Base-by-base conservation (phyloP, 2,113 vertebrate species). In the Callionymus lyra region DNA sequence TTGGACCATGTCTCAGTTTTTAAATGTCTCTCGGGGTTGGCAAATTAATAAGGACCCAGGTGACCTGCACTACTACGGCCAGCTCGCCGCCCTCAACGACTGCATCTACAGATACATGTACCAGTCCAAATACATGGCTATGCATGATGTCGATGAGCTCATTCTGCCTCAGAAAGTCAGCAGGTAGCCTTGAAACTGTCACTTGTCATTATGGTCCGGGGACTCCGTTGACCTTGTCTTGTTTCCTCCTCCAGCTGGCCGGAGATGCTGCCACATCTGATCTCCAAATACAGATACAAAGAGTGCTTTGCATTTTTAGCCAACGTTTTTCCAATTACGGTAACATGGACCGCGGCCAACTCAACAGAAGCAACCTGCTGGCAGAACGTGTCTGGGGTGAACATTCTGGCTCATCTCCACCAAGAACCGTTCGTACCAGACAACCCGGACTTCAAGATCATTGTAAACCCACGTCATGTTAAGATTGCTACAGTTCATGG, bases 91-190 rank as follows among this genome's bases (percentile, higher is more conserved):
- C 0, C 74, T 84, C 0, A 85, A 84, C n/a, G 81, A 82, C 16
- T 85, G 82, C 31, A 50, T 82, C 34, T 85, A 87, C 54, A 76
- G 83, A 47, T 57, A 73, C 38, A 86, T 85, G 82, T 68, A 69
- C 15, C 44, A 44, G 9, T 82, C 81, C 1, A 75, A 51, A 52
- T 85, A 80, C 6, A 51, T 84, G 38, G 54, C 87, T 44, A 55
- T 89, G 35, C 84, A 83, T 37, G 87, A 90, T 58, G 78, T 83
- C 2, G 86, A 87, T 61, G 85, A 88, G 73, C 85, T 87, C 37
- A 77, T 87, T 27, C 72, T 85, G 70, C 85, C 84, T 1, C 76
- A 83, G 21, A 8, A 4, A 4, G 21, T 27, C 21, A 27, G 21
- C 21, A 27, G 21, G 21, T 27, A 27, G 21, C 21, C 4, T 8